Percentiles rank a stretch among this genome's conserved stretches.
phyloP scores from a whole-genome alignment of 2,888 invertebrate species.

The Mycalesis mineus region DNA sequence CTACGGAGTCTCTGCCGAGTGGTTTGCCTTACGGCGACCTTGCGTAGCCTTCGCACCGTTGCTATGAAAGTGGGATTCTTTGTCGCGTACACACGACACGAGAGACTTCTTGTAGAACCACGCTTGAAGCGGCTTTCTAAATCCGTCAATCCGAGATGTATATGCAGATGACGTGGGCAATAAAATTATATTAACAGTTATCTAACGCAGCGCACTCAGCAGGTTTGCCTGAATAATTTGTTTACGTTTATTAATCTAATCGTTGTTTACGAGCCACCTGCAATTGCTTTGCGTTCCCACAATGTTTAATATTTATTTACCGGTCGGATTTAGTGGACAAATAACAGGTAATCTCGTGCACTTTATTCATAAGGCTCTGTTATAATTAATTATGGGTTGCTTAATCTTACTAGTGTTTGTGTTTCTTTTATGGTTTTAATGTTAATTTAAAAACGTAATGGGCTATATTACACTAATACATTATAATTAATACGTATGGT shows the following conservation, averaged over 20 bases:
- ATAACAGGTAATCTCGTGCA: constrained; percentile 7
- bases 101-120: constrained; percentile 41
- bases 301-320: constrained; percentile 19
- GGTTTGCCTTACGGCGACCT: constrained; percentile 77
- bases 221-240: constrained; percentile 29
- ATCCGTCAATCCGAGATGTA: constrained; percentile 34
- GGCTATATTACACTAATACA: neutral
- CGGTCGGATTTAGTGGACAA: constrained; percentile 11
- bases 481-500: constrained; percentile 1
- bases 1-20: constrained; percentile 72
- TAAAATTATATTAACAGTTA: constrained; percentile 30
- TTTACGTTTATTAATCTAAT: constrained; percentile 26
- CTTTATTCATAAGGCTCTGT: constrained; percentile 2
- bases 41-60: constrained; percentile 54
- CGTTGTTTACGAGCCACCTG: constrained; percentile 24
- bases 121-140: constrained; percentile 60
- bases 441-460: neutral
- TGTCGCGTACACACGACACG: constrained; percentile 26
- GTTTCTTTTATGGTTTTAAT: neutral
- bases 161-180: constrained; percentile 27
- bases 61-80: constrained; percentile 69
- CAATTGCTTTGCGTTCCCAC: constrained; percentile 21
- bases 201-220: constrained; percentile 24
- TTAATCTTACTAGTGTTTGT: neutral
- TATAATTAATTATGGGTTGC: constrained; percentile 2